Percentiles rank a stretch among this genome's conserved stretches.
Conservation (phyloP, 2,797 vertebrate genomes). For the Taenioides sp. region DNA sequence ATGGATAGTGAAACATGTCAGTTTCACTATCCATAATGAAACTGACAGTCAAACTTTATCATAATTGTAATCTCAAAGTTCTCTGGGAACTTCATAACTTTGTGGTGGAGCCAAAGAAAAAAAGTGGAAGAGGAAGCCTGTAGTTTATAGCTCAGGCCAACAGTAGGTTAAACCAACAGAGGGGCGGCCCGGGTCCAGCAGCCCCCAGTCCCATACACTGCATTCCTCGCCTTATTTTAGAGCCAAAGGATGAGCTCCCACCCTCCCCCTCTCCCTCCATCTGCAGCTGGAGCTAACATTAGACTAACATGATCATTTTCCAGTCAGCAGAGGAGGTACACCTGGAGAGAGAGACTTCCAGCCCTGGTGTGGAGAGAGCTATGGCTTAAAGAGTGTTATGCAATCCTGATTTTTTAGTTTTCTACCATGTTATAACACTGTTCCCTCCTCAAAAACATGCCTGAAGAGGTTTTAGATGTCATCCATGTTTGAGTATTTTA, state of each 20-base stretch:
- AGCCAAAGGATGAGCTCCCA: slow-evolving; percentile 66
- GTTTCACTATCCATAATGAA: no score
- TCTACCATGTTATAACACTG: no score
- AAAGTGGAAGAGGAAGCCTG: slow-evolving; percentile 15
- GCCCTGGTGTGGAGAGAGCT: background rate
- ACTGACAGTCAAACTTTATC: no score
- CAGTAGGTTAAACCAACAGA: slow-evolving; percentile 38
- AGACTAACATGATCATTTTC: slow-evolving; percentile 10
- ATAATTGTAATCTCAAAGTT: no score
- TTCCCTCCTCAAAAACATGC: no score
- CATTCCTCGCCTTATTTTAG: slow-evolving; percentile 81
- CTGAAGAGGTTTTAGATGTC: no score
- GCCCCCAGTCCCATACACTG: slow-evolving; percentile 51
- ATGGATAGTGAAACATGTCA: no score
- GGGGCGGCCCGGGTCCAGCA: slow-evolving; percentile 28
- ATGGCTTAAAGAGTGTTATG: no score
- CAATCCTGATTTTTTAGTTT: no score
- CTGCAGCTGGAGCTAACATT: slow-evolving; percentile 38
- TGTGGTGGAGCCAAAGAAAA: background rate
- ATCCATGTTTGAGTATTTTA: no score
- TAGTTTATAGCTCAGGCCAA: slow-evolving; percentile 20
- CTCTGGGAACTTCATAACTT: background rate
- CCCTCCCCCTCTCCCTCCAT: slow-evolving; percentile 43
- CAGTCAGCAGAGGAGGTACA: slow-evolving; percentile 7
- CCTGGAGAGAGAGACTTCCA: slow-evolving; percentile 3